Base-by-base conservation (phyloP, 2,113 vertebrate species). In the Taurulus bubalis region DNA sequence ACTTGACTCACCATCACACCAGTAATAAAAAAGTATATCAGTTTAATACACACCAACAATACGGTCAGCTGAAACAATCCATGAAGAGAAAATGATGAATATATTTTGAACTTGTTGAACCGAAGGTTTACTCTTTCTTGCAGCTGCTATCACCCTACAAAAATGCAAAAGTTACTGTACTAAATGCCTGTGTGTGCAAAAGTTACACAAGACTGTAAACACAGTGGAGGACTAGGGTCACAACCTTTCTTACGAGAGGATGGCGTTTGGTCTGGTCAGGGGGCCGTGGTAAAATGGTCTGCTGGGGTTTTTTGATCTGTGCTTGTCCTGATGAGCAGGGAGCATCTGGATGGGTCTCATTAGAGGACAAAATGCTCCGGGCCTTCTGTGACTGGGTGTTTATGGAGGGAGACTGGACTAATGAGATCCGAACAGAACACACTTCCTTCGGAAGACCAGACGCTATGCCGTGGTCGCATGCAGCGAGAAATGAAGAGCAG, bases 261-360 rank as follows among this genome's bases (percentile, higher is more conserved):
- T 24, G 26, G 47, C 55, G 32, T 82, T 69, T 79, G 58, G 80
- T 65, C 59, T 86, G 82, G 77, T 83, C 71, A 79, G 84, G 71
- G 74, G 53, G 71, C 32, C 14, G 53, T 42, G 53, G 63, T 83
- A 38, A 77, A 85, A 85, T 74, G 53, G 24, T 24, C 67, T 72
- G 66, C 34, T 71, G 45, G 15, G 32, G 30, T 32, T 32, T 82
- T 83, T 84, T 83, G 30, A 89, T 88, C 80, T 77, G 8, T 62
- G 60, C 80, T 87, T 75, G 64, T 80, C 51, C 59, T 66, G 81
- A 89, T 87, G 87, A 86, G 83, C 75, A 70, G 83, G 80, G 71
- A 89, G 88, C 88, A 91, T 89, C 88, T 92, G 90, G 87, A 88
- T 62, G 70, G 77, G 63, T 77, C 83, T 92, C 87, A 90, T 93